Evolutionary conservation across 2,797 vertebrate genomes (phyloP).

Genomic region (Carduelis carduelis): DNA sequence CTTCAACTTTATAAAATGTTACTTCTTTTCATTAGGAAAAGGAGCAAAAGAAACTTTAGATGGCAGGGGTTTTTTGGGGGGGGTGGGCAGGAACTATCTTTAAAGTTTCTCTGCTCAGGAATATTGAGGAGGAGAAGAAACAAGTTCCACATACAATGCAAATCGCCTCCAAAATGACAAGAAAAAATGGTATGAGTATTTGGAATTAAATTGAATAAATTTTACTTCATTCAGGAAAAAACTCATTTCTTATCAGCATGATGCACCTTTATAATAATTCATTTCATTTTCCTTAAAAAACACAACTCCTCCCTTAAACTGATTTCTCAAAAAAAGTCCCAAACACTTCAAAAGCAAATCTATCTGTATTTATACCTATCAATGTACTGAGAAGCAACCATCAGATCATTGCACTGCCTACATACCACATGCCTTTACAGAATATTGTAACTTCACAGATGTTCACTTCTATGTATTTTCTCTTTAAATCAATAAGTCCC

Average conservation of each 20-base stretch:
- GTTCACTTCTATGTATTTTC: not conserved
- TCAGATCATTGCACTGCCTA: not conserved
- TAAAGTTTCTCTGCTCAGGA: not conserved
- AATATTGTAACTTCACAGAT: not conserved
- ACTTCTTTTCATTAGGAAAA: not conserved
- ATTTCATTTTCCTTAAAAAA: not conserved
- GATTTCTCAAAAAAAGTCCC: not conserved
- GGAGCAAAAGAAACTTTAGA: not conserved
- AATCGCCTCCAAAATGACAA: not conserved
- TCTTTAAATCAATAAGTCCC: not conserved
- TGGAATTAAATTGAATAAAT: not conserved
- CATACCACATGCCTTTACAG: not conserved
- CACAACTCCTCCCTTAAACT: not conserved
- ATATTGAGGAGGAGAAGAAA: not conserved
- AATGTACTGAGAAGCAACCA: not conserved
- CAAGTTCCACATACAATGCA: not conserved
- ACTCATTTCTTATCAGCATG: no score
- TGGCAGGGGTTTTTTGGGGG: not conserved
- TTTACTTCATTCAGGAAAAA: not conserved
- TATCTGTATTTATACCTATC: not conserved
- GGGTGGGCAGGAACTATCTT: accelerated
- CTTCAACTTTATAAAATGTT: not conserved
- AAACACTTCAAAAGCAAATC: not conserved
- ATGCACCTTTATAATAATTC: not conserved
- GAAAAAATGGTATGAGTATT: not conserved